phyloP scores from a whole-genome alignment of 2,888 invertebrate genomes.

The Tetragonisca angustula region DNA sequence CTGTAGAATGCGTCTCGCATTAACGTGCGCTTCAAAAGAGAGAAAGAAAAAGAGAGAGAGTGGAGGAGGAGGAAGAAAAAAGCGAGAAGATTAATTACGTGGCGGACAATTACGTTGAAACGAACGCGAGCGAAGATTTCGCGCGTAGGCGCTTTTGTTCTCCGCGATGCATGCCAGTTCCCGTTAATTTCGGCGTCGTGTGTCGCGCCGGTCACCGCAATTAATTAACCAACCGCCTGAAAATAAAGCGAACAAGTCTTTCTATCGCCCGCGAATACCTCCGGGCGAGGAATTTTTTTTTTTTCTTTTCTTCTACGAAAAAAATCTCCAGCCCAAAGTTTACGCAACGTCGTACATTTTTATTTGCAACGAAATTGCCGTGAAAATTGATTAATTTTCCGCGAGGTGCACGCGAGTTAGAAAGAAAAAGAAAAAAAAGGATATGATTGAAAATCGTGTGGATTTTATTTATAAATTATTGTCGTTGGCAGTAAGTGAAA shows the following conservation, averaged over 20 bases:
- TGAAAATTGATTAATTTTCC: no score
- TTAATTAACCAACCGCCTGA: conserved; percentile 33
- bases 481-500: no score
- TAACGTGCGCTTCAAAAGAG: not conserved
- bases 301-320: not conserved
- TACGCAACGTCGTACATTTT: no score
- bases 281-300: no score
- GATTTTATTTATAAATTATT: no score
- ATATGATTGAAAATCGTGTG: no score
- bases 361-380: no score
- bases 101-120: conserved; percentile 35
- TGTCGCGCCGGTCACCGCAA: not conserved
- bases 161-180: conserved; percentile 28
- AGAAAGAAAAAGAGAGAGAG: not conserved
- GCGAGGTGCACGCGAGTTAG: no score
- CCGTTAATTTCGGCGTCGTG: conserved; percentile 33
- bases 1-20: not conserved
- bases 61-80: not conserved
- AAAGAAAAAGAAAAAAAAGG: no score
- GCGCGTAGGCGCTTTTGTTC: conserved; percentile 51
- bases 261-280: not conserved
- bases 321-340: not conserved
- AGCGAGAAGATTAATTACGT: conserved; percentile 38
- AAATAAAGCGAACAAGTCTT: conserved; percentile 37
- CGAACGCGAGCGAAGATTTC: conserved; percentile 34